Base-by-base conservation (phyloP, 2,797 vertebrate genomes). In the Anabas testudineus region DNA sequence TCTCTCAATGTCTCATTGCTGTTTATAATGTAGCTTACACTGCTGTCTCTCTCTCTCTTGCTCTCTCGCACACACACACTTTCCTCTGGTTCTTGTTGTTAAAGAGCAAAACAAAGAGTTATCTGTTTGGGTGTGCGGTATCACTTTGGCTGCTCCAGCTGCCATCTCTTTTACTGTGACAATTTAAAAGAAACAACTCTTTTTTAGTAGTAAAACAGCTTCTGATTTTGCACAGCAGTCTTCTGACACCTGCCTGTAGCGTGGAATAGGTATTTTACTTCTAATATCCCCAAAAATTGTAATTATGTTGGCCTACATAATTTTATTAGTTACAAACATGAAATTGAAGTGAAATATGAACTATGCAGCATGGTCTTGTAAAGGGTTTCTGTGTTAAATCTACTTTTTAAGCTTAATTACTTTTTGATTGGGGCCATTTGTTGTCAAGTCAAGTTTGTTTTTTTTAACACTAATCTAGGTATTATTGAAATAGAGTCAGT, bases 1-100 rank as follows among this genome's bases (percentile, higher is more conserved):
- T 93, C 92, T 91, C 86, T 85, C 70, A 84, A 79, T 83, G 88
- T 88, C 72, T 90, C 61, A 74, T 78, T 86, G 71, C 78, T 78
- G 67, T 76, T 65, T 82, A 85, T 80, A 84, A 71, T 82, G 57
- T 72, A 74, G 71, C 54, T 65, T 74, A 76, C 81, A 83, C 84
- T 67, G 69, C 52, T n/a, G 10, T 74, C 49, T 63, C 72, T 69
- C 41, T 51, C 60, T 65, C 71, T 26, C 45, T 49, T n/a, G n/a
- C n/a, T n/a, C n/a, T n/a, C n/a, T n/a, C 42, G 43, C 60, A 72
- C 22, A 67, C 69, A 74, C 70, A 76, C 73, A 45, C 64, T 53
- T 76, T 65, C 18, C 39, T 19, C 13, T 69, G 9, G 0, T 78
- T 78, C 64, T 81, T 80, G 64, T 73, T 79, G 70, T 75, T 67